Base-by-base conservation (phyloP, 2,113 vertebrate species). In the Hemiprocne comata region DNA sequence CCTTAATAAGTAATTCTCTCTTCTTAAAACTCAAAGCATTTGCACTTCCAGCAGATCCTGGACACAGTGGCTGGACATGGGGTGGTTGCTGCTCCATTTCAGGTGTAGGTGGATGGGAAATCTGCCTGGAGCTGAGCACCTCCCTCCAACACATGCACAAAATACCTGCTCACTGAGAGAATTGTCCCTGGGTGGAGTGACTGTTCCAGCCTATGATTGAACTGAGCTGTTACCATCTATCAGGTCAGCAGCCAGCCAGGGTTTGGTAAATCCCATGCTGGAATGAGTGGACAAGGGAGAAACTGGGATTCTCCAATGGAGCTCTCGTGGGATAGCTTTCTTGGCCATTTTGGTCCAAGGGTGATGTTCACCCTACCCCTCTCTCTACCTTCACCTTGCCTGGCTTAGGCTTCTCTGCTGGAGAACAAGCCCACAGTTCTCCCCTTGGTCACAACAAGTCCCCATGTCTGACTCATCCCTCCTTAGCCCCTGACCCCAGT, bases 91-190 rank as follows among this genome's bases (percentile, higher is more conserved):
- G 8, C 21, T 73, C 7, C 12, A 1, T 62, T 57, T 87, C 11
- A 31, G 11, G 7, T 77, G 8, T 24, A 40, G 20, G 13, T 23
- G 17, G 44, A 58, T 64, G 44, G 44, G 34, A 48, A 58, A 70
- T 34, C 28, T 48, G 21, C 25, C 8, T 50, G 50, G 44, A 85
- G 44, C 51, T 60, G 31, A 51, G 33, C 36, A 34, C 24, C 21
- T n/a, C 26, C 14, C 40, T 82, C 48, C 11, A 17, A 9, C 0
- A 0, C 34, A 19, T 1, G 9, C 3, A 5, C 19, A 48, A 50
- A 72, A 50, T 23, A 44, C 17, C 25, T 1, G 0, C 40, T 54
- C 34, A 40, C 10, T 10, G 38, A 36, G 44, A 72, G 58, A 3
- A 31, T 26, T 8, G 7, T 14, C 23, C 31, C 18, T 14, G 16